A percentile compares a stretch with the other conserved stretches of the same genome.
Evolutionary conservation across 2,113 vertebrate species (phyloP).

Genomic region (Lichenostomus cassidix): DNA sequence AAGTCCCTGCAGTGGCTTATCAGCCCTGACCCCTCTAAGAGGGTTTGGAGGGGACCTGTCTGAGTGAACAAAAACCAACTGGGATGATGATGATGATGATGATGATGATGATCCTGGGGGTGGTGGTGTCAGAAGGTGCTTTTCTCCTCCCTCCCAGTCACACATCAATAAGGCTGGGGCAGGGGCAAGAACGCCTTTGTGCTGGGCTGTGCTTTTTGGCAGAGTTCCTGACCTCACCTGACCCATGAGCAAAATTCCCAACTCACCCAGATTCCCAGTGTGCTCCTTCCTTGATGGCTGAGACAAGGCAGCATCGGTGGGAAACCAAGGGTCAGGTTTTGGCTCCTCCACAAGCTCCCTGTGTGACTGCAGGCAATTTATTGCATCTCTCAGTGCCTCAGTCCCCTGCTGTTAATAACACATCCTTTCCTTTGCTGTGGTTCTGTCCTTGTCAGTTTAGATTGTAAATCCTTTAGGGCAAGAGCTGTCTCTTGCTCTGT

Average conservation of each 20-base stretch:
- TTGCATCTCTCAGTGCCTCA: background rate
- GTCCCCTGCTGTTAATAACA: conserved; percentile 49
- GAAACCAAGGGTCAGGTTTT: background rate
- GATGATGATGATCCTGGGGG: too few relatives aligned
- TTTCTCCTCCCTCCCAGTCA: background rate
- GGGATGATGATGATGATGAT: too few relatives aligned
- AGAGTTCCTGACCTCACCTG: background rate
- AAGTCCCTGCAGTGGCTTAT: background rate
- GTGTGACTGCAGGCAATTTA: conserved; percentile 6
- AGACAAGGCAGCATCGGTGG: rapidly evolving
- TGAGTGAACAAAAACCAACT: rapidly evolving
- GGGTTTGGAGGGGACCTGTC: background rate
- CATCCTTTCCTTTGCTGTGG: conserved; percentile 30
- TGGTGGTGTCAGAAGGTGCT: background rate
- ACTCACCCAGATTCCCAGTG: rapidly evolving
- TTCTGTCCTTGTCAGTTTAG: conserved; percentile 50
- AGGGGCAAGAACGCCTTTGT: background rate
- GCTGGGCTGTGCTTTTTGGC: background rate
- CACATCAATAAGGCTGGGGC: too few relatives aligned
- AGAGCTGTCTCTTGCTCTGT: background rate
- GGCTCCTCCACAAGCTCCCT: background rate
- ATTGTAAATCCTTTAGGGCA: conserved; percentile 44
- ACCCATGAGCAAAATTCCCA: background rate
- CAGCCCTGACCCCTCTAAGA: background rate
- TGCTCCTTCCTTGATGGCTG: background rate